Conservation (phyloP, 2,113 vertebrate species). For the Microtus richardsoni region DNA sequence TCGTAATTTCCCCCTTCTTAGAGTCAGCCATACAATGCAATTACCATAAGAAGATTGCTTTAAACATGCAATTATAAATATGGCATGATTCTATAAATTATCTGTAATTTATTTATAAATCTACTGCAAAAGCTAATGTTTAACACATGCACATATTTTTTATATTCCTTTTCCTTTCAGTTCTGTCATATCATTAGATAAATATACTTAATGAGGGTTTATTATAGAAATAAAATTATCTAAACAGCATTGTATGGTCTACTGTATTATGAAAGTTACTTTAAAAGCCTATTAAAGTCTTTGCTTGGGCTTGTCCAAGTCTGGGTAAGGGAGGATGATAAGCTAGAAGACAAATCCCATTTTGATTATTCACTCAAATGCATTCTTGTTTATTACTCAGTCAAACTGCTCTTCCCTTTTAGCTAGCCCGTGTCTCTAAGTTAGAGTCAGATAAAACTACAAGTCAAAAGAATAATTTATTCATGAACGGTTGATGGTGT, state of each 20-base stretch:
- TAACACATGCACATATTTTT: constrained; percentile 72
- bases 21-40: constrained; percentile 72
- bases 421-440: constrained; percentile 3
- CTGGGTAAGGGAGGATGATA: constrained; percentile 70
- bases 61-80: constrained; percentile 82
- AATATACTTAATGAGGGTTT: constrained; percentile 74
- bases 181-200: constrained; percentile 70
- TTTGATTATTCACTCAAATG: constrained; percentile 76
- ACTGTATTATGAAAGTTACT: constrained; percentile 75
- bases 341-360: constrained; percentile 77
- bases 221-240: constrained; percentile 74
- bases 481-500: background rate
- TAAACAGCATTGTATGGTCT: constrained; percentile 66
- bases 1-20: constrained; percentile 73
- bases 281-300: constrained; percentile 77
- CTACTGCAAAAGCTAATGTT: constrained; percentile 65
- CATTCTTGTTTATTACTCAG: constrained; percentile 69
- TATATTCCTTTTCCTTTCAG: constrained; percentile 62
- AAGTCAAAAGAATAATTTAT: constrained; percentile 61
- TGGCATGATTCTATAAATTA: constrained; percentile 80
- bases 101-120: constrained; percentile 69
- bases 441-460: constrained; percentile 12
- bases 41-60: constrained; percentile 77
- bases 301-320: constrained; percentile 78
- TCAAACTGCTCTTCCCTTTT: constrained; percentile 51